phyloP scores from a whole-genome alignment of 1,140 invertebrate species.

The Coptotermes formosanus region DNA sequence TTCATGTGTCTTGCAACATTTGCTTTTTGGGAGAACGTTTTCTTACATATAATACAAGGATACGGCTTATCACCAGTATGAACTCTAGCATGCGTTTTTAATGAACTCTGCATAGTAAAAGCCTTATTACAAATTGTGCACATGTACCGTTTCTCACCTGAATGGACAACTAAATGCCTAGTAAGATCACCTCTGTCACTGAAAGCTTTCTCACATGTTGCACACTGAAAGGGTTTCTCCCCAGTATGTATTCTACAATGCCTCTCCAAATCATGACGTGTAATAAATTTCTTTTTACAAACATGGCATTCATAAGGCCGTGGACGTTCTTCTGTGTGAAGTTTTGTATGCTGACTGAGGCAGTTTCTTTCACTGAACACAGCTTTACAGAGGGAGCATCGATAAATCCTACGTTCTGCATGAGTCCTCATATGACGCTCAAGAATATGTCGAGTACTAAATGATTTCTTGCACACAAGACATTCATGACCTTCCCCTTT shows the following conservation, averaged over 20 bases:
- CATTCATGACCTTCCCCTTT: background rate
- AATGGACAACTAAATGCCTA: constrained; percentile 39
- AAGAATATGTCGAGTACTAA: background rate
- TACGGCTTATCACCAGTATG: constrained; percentile 46
- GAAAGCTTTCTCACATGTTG: constrained; percentile 23
- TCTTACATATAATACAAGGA: constrained; percentile 46
- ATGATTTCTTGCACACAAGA: background rate
- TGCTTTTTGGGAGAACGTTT: constrained; percentile 32
- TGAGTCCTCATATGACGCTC: constrained; percentile 32
- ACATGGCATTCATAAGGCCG: constrained; percentile 34
- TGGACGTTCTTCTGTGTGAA: constrained; percentile 34
- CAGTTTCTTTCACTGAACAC: constrained; percentile 40
- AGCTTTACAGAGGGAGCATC: constrained; percentile 40
- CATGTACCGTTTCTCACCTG: constrained; percentile 46
- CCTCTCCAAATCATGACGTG: background rate
- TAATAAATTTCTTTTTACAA: constrained; percentile 34
- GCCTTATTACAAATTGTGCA: constrained; percentile 45
- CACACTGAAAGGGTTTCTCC: constrained; percentile 23
- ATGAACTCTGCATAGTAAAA: constrained; percentile 28
- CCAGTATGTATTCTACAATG: constrained; percentile 25
- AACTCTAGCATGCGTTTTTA: constrained; percentile 30
- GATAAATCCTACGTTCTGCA: constrained; percentile 35
- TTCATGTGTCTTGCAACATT: background rate
- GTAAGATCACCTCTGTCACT: constrained; percentile 47
- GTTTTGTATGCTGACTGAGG: constrained; percentile 34